phyloP scores from a whole-genome alignment of 2,888 invertebrate genomes.

The Catocala nupta region DNA sequence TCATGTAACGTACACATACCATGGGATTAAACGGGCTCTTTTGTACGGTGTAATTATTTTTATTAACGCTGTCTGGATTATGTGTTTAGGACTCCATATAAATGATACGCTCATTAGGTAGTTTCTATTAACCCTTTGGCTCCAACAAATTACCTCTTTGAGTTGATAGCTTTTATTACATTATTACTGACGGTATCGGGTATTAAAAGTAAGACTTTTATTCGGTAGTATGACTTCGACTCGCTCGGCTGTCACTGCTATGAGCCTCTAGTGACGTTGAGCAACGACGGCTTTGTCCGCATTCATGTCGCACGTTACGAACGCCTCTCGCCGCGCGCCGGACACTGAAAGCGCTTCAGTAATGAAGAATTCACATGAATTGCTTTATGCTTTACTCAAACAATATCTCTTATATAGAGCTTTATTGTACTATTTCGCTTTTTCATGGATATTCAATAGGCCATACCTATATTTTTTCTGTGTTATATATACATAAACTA shows the following conservation, averaged over 20 bases:
- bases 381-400: neutral
- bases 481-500: too few species aligned
- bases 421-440: too few species aligned
- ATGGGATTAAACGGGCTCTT: conserved; percentile 10
- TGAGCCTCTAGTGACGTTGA: conserved; percentile 2
- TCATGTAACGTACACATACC: conserved; percentile 27
- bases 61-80: conserved; percentile 27
- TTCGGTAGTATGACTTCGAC: neutral
- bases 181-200: neutral
- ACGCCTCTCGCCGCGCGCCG: too few species aligned
- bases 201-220: neutral
- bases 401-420: too few species aligned
- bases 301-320: neutral
- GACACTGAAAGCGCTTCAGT: neutral
- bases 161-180: neutral
- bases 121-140: neutral
- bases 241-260: neutral
- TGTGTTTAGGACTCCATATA: conserved; percentile 20
- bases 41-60: conserved; percentile 31
- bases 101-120: conserved; percentile 19
- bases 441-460: too few species aligned
- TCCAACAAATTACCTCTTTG: neutral
- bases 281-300: conserved; percentile 6
- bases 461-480: too few species aligned
- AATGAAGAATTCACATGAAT: neutral